These are phyloP conservation scores for Lagopus leucura DNA, from an alignment of 2,113 vertebrate genomes.

Conservation along the genomic window DNA sequence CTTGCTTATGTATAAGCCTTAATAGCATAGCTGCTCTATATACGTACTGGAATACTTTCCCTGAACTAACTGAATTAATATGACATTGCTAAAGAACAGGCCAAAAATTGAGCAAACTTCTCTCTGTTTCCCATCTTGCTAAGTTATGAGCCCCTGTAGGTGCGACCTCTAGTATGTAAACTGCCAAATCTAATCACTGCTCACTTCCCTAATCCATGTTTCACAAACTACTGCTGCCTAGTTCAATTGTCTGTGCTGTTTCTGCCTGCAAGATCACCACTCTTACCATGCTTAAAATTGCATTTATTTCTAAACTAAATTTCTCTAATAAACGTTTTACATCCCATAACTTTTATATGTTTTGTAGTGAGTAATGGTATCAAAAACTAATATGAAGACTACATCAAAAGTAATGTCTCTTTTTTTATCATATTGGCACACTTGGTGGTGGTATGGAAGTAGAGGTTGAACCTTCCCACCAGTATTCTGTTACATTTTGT, in stretches of 20 bases:
- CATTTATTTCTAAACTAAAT: background rate
- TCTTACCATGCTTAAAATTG: constrained; percentile 3
- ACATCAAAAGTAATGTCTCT: no score
- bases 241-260: constrained; percentile 29
- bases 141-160: constrained; percentile 47
- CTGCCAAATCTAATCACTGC: constrained; percentile 57
- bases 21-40: background rate
- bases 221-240: constrained; percentile 6
- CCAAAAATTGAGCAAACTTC: constrained; percentile 16
- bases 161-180: constrained; percentile 48
- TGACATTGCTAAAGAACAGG: constrained; percentile 31
- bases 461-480: no score
- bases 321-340: background rate
- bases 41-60: constrained; percentile 13
- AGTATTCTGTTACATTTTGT: no score
- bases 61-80: constrained; percentile 37
- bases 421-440: no score
- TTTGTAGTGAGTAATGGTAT: background rate
- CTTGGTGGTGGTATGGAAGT: no score
- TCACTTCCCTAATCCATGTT: constrained; percentile 53
- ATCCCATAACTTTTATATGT: background rate
- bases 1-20: background rate
- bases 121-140: constrained; percentile 47
- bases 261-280: background rate
- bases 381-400: background rate